Conservation (phyloP, 2,113 vertebrate species). For the Nyctereutes procyonoides region DNA sequence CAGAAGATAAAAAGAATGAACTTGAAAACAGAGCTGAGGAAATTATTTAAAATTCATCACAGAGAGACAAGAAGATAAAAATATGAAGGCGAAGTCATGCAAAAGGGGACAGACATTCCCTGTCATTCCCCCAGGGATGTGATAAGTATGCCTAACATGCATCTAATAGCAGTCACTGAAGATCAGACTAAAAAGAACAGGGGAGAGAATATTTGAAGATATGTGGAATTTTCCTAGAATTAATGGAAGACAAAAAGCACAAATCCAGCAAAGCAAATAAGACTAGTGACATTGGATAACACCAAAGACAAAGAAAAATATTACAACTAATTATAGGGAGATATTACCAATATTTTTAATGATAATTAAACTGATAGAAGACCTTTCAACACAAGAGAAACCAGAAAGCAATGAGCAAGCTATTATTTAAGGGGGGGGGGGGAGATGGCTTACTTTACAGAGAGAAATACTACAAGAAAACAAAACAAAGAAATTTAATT, state of each 20-base stretch:
- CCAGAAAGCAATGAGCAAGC: neutral
- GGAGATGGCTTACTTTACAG: neutral
- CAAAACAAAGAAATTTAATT: slow-evolving; percentile 14
- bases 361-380: slow-evolving; percentile 16
- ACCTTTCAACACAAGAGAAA: neutral
- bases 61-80: slow-evolving; percentile 28
- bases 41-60: slow-evolving; percentile 29
- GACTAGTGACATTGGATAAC: slow-evolving; percentile 3
- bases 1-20: slow-evolving; percentile 11
- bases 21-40: neutral
- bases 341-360: neutral
- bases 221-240: neutral
- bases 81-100: neutral
- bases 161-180: neutral
- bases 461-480: slow-evolving; percentile 2
- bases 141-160: neutral
- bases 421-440: neutral
- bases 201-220: neutral
- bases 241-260: slow-evolving; percentile 21
- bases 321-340: neutral
- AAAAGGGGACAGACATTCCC: neutral
- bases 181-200: neutral
- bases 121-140: neutral
- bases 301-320: slow-evolving; percentile 26
- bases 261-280: neutral